Conservation (phyloP, 1,140 invertebrate species). For the Papilio helenus region DNA sequence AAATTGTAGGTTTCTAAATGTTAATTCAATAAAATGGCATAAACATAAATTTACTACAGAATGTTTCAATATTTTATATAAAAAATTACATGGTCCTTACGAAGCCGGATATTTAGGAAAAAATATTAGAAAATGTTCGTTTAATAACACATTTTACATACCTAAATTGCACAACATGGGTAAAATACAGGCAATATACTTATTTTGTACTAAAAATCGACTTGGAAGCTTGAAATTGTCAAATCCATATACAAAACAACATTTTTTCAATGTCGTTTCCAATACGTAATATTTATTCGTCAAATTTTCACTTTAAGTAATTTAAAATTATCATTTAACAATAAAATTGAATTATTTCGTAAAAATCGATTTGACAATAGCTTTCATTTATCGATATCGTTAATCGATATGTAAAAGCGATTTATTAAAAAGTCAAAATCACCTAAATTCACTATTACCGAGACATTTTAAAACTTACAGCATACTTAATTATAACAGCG, state of each 20-base stretch:
- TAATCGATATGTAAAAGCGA: constrained; percentile 26
- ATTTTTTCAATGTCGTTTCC: background rate
- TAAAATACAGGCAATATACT: background rate
- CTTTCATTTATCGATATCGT: background rate
- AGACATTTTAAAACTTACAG: constrained; percentile 4
- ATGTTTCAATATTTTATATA: background rate
- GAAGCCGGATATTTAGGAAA: background rate
- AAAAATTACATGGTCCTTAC: background rate
- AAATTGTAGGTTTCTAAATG: no score
- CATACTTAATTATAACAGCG: background rate
- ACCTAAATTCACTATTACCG: background rate
- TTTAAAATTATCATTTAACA: no score
- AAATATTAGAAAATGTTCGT: background rate
- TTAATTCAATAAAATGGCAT: no score
- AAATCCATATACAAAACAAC: background rate
- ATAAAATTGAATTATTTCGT: background rate
- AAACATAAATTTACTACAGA: no score
- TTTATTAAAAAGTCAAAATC: constrained; percentile 4
- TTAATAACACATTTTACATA: background rate
- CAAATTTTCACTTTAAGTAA: no score
- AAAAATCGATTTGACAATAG: constrained; percentile 7
- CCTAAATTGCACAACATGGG: background rate
- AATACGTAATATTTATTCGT: background rate
- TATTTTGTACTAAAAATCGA: constrained; percentile 18
- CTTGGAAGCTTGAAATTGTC: background rate